Percentiles rank a stretch among this genome's conserved stretches.
These are phyloP conservation scores for Cassiopea xamachana DNA, from an alignment of 30 jellyfish, hydroid and myxozoan genomes.

Conservation along the genomic window DNA sequence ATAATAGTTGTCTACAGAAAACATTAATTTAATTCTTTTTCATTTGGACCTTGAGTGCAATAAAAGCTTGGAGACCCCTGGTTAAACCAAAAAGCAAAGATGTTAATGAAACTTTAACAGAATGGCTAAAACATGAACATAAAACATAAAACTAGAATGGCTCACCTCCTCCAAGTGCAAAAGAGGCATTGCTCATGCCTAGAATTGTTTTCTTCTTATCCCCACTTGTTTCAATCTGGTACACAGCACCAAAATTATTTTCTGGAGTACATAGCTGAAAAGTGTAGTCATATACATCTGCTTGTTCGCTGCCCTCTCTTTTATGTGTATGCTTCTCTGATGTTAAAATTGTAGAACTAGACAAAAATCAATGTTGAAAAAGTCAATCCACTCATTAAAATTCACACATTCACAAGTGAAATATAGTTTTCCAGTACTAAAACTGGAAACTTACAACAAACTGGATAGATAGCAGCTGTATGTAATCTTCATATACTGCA, in stretches of 20 bases:
- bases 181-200: slow-evolving; percentile 67
- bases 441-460: too few relatives aligned
- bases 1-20: too few relatives aligned
- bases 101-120: not conserved
- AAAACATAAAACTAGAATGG: not conserved
- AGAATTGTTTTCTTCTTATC: slow-evolving; percentile 18
- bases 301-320: slow-evolving; percentile 4
- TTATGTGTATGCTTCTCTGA: slow-evolving; percentile 44
- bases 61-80: too few relatives aligned
- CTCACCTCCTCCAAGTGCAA: slow-evolving; percentile 81
- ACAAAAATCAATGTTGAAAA: not conserved
- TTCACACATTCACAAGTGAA: too few relatives aligned
- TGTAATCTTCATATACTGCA: too few relatives aligned
- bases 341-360: slow-evolving; percentile 9
- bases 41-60: too few relatives aligned
- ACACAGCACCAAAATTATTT: slow-evolving; percentile 33
- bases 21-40: too few relatives aligned
- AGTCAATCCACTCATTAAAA: too few relatives aligned
- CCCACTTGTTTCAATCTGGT: slow-evolving; percentile 47
- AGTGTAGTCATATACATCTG: slow-evolving; percentile 64
- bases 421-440: too few relatives aligned
- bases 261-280: slow-evolving; percentile 59
- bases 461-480: too few relatives aligned
- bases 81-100: too few relatives aligned
- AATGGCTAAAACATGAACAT: not conserved